A percentile compares a stretch with the other conserved stretches of the same genome.
Conservation (phyloP, 2,113 vertebrate species). For the Orycteropus afer region DNA sequence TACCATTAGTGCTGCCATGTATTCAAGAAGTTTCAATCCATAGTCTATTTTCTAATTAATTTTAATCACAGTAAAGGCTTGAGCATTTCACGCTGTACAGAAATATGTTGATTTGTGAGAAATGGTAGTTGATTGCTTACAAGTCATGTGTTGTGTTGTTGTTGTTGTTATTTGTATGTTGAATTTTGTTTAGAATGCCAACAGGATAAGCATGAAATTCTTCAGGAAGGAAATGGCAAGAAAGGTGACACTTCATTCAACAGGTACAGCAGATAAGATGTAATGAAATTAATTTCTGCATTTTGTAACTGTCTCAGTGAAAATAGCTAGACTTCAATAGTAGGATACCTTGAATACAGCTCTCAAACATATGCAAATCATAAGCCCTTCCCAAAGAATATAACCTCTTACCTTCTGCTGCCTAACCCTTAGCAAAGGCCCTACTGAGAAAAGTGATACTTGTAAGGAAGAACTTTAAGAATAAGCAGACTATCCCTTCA, state of each 20-base stretch:
- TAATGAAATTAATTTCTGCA: neutral
- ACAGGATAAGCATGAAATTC: conserved; percentile 31
- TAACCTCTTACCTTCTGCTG: neutral
- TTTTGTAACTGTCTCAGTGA: conserved; percentile 29
- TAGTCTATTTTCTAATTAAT: conserved; percentile 4
- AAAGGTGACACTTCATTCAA: conserved; percentile 62
- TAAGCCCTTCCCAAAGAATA: neutral
- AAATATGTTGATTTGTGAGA: conserved; percentile 25
- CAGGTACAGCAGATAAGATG: conserved; percentile 39
- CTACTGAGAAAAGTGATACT: conserved; percentile 24
- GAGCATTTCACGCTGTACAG: neutral
- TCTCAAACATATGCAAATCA: neutral
- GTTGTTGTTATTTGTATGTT: conserved; percentile 58
- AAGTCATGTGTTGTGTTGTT: neutral
- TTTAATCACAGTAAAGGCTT: neutral
- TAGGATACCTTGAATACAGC: neutral
- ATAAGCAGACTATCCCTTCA: neutral
- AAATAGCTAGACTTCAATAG: neutral
- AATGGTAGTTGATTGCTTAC: neutral
- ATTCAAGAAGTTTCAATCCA: neutral
- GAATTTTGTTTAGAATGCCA: conserved; percentile 50
- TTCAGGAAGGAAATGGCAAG: conserved; percentile 75
- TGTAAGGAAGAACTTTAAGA: neutral
- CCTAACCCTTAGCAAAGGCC: neutral
- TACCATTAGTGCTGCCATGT: neutral